Conservation (phyloP, 2,113 vertebrate species). For the Myiozetetes cayanensis region DNA sequence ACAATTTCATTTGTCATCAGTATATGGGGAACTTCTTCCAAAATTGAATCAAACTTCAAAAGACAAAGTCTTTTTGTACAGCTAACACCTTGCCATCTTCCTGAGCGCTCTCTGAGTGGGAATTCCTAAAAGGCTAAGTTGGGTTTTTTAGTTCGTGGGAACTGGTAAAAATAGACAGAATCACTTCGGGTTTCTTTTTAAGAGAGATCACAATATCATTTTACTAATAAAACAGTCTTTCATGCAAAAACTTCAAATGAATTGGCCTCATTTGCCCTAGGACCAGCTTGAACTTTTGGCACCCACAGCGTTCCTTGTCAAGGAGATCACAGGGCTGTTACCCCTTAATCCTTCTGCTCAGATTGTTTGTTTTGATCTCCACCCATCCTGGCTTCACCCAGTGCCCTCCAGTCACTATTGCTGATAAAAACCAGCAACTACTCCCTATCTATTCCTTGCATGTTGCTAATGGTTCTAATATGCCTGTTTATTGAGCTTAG, state of each 20-base stretch:
- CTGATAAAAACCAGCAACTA: not conserved
- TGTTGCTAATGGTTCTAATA: not conserved
- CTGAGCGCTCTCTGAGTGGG: not conserved
- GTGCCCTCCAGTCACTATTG: not conserved
- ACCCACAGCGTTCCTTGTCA: not conserved
- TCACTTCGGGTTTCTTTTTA: not conserved
- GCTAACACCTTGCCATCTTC: not conserved
- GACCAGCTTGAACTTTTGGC: not conserved
- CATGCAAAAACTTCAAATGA: not conserved
- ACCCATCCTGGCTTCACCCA: not conserved
- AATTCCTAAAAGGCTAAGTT: not conserved
- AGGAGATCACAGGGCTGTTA: not conserved
- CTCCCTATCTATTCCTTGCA: not conserved
- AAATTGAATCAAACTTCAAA: not conserved
- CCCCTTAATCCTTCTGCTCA: not conserved
- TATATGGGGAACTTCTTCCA: not conserved
- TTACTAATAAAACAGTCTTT: not conserved
- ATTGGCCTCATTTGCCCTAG: not conserved
- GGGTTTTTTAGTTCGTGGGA: not conserved
- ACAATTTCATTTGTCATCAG: not conserved
- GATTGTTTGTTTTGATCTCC: not conserved
- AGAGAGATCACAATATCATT: not conserved
- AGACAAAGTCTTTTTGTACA: not conserved
- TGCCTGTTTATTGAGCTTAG: not conserved
- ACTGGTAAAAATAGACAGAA: not conserved